A percentile compares a stretch with the other conserved stretches of the same genome.
Conservation (phyloP, 2,113 vertebrate species). For the Phyllopteryx taeniolatus region DNA sequence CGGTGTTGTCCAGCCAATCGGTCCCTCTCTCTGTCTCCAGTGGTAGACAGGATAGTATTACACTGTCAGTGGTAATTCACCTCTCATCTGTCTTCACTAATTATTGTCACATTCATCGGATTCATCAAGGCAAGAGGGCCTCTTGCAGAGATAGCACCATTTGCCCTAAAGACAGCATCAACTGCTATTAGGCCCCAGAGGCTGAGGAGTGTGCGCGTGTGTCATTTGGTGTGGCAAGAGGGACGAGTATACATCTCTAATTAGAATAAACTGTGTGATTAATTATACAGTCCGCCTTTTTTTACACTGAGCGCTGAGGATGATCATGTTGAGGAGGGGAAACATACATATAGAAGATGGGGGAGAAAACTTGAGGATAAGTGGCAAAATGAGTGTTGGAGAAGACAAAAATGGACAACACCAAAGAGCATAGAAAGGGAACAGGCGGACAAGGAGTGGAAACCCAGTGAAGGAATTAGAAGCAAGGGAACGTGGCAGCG, state of each 20-base stretch:
- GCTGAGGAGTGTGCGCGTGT: slow-evolving; percentile 24
- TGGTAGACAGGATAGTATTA: slow-evolving; percentile 91
- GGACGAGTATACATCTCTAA: slow-evolving; percentile 99
- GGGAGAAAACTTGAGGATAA: slow-evolving; percentile 47
- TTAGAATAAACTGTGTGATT: slow-evolving; percentile 99
- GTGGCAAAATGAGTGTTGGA: slow-evolving; percentile 12
- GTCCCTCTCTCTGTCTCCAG: slow-evolving; percentile 48
- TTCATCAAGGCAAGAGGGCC: slow-evolving; percentile 98
- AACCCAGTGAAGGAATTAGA: slow-evolving; percentile 9
- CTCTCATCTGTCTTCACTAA: slow-evolving; percentile 99
- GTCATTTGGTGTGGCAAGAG: slow-evolving; percentile 84
- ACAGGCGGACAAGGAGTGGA: background rate
- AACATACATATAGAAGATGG: slow-evolving; percentile 75
- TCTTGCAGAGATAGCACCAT: slow-evolving; percentile 98
- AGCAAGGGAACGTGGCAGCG: slow-evolving; percentile 38
- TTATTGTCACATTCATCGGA: slow-evolving; percentile 99
- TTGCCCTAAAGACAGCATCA: slow-evolving; percentile 99
- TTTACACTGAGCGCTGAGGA: slow-evolving; percentile 61
- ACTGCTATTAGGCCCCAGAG: slow-evolving; percentile 86
- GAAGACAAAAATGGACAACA: slow-evolving; percentile 57
- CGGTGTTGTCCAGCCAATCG: slow-evolving; percentile 40
- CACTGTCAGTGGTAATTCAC: slow-evolving; percentile 99
- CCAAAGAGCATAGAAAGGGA: slow-evolving; percentile 33
- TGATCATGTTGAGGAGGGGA: slow-evolving; percentile 63
- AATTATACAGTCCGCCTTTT: slow-evolving; percentile 99